Percentiles rank a stretch among this genome's conserved stretches.
These are phyloP conservation scores for Xylota sylvarum DNA, from an alignment of 2,888 invertebrate genomes.

Conservation along the genomic window DNA sequence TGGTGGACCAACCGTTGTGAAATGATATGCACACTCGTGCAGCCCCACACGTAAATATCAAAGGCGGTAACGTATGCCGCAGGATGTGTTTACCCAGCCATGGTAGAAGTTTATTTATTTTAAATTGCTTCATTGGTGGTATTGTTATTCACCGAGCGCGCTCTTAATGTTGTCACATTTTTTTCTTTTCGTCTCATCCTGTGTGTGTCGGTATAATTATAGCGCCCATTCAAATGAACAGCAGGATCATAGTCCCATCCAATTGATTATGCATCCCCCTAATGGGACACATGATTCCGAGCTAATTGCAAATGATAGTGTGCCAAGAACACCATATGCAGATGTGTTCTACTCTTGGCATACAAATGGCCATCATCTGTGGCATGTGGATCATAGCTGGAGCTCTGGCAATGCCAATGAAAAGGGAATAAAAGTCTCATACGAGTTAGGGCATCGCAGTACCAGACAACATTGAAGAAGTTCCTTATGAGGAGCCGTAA, in stretches of 20 bases:
- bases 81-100: constrained; percentile 16
- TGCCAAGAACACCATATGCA: constrained; percentile 10
- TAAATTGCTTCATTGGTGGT: constrained; percentile 56
- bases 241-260: constrained; percentile 1
- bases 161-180: neutral
- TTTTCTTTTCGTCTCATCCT: neutral
- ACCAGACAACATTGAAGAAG: neutral
- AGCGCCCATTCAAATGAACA: constrained; percentile 16
- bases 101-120: constrained; percentile 21
- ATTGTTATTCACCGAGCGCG: constrained; percentile 41
- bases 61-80: constrained; percentile 13
- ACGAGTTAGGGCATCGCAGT: neutral
- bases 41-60: neutral
- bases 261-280: constrained; percentile 58
- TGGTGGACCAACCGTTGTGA: constrained; percentile 25
- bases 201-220: constrained; percentile 19
- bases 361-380: constrained; percentile 44
- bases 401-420: constrained; percentile 3
- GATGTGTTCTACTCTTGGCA: constrained; percentile 27
- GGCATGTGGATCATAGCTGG: neutral
- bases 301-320: constrained; percentile 53
- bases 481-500: constrained; percentile 17
- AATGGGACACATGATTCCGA: constrained; percentile 51
- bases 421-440: constrained; percentile 25
- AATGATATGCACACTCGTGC: constrained; percentile 18